Conservation (phyloP, 2,888 invertebrate species). For the Conops quadrifasciatus region DNA sequence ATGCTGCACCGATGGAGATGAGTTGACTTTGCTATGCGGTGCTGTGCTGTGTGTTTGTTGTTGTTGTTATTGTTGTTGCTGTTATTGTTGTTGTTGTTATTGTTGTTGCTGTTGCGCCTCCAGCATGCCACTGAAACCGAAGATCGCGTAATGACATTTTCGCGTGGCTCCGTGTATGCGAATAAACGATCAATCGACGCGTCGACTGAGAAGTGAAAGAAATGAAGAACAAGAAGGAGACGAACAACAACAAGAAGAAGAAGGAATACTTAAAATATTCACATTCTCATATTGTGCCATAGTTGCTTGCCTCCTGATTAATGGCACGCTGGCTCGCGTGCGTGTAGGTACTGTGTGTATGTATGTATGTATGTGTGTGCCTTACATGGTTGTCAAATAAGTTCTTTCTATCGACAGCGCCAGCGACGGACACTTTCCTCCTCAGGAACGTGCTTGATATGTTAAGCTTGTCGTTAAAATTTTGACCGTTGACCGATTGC, state of each 20-base stretch:
- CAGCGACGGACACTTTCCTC: background rate
- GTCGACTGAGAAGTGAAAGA: too few species aligned
- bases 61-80: slow-evolving; percentile 26
- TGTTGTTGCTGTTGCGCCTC: background rate
- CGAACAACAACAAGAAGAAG: too few species aligned
- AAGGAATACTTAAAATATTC: too few species aligned
- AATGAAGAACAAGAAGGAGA: too few species aligned
- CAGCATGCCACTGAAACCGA: slow-evolving; percentile 20
- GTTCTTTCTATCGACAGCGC: background rate
- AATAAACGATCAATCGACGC: slow-evolving; percentile 3
- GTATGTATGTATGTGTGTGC: background rate
- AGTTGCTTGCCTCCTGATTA: background rate
- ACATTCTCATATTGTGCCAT: too few species aligned
- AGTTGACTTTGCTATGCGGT: background rate
- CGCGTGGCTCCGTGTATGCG: slow-evolving; percentile 27
- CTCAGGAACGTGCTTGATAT: background rate
- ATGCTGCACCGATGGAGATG: background rate
- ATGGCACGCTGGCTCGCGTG: background rate
- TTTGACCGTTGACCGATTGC: slow-evolving; percentile 39
- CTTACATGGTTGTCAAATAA: background rate
- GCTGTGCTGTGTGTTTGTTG: background rate
- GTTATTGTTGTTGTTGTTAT: slow-evolving; percentile 8
- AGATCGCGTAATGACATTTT: slow-evolving; percentile 37
- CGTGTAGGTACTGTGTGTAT: background rate
- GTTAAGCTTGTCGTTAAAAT: slow-evolving; percentile 21